Conservation (phyloP, 2,888 invertebrate genomes). For the Trimorus sp. region DNA sequence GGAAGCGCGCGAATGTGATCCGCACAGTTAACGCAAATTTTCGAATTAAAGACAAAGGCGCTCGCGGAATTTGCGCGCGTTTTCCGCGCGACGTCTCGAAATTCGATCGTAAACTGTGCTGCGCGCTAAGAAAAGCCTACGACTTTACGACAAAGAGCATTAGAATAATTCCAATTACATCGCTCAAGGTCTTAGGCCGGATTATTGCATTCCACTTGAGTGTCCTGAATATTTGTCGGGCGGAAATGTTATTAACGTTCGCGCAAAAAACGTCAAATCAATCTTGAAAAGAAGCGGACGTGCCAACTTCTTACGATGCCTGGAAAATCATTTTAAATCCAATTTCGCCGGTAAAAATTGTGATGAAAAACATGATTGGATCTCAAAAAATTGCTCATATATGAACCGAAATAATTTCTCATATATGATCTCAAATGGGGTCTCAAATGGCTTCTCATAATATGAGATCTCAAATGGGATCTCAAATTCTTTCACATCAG, state of each 20-base stretch:
- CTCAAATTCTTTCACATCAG: no score
- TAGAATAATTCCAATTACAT: conserved; percentile 54
- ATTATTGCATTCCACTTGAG: conserved; percentile 48
- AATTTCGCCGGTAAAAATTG: no score
- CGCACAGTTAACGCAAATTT: no score
- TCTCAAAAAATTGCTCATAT: no score
- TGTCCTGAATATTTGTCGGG: conserved; percentile 32
- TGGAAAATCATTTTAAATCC: no score
- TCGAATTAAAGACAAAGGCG: conserved; percentile 11
- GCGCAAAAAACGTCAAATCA: not conserved
- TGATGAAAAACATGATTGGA: no score
- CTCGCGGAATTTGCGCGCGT: conserved; percentile 31
- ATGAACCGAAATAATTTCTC: no score
- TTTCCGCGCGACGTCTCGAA: conserved; percentile 12
- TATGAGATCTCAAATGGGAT: no score
- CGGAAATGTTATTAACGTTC: conserved; percentile 18
- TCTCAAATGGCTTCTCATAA: no score
- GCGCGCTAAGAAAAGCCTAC: conserved; percentile 44
- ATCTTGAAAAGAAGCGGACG: not conserved
- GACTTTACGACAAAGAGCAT: conserved; percentile 42
- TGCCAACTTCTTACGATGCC: not conserved
- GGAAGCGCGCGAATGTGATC: no score
- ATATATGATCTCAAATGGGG: no score
- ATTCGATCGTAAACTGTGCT: conserved; percentile 48
- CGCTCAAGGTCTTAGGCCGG: conserved; percentile 38